phyloP scores from a whole-genome alignment of 2,888 invertebrate genomes.

The Andrena dorsata region DNA sequence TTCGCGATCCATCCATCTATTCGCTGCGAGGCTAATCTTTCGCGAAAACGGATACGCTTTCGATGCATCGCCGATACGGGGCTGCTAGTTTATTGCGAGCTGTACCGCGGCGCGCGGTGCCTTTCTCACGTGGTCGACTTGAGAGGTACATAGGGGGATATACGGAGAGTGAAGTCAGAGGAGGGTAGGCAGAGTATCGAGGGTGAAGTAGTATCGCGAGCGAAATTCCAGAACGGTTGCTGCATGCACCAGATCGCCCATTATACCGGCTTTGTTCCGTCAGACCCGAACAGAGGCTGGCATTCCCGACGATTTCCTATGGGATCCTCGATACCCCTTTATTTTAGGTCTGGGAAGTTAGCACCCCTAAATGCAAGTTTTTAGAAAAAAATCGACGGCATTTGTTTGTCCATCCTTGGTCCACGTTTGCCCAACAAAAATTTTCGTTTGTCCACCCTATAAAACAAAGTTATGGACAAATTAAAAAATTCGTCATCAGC shows the following conservation, averaged over 20 bases:
- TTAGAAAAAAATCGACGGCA: no score
- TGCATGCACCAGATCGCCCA: slow-evolving; percentile 61
- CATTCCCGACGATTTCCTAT: slow-evolving; percentile 70
- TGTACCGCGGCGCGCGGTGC: background rate
- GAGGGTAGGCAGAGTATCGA: background rate
- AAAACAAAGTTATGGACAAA: no score
- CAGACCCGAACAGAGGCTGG: slow-evolving; percentile 61
- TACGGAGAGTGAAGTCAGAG: slow-evolving; percentile 38
- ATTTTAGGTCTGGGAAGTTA: slow-evolving; percentile 12
- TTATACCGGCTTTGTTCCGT: slow-evolving; percentile 67
- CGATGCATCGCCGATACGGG: slow-evolving; percentile 43
- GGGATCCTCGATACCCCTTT: slow-evolving; percentile 64
- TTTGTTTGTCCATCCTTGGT: no score
- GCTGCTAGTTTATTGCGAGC: slow-evolving; percentile 5
- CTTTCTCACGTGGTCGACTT: slow-evolving; percentile 32
- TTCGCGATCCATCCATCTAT: slow-evolving; percentile 71
- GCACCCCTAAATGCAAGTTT: no score
- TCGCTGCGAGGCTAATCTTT: slow-evolving; percentile 74
- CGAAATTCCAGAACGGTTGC: slow-evolving; percentile 58
- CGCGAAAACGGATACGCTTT: slow-evolving; percentile 59
- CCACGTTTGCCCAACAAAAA: no score
- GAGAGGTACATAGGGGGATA: slow-evolving; percentile 14
- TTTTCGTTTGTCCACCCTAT: no score
- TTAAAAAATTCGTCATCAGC: no score
- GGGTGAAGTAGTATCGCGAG: slow-evolving; percentile 40